Evolutionary conservation across 2,797 vertebrate genomes (phyloP).

Genomic region (Synaphobranchus kaupii): DNA sequence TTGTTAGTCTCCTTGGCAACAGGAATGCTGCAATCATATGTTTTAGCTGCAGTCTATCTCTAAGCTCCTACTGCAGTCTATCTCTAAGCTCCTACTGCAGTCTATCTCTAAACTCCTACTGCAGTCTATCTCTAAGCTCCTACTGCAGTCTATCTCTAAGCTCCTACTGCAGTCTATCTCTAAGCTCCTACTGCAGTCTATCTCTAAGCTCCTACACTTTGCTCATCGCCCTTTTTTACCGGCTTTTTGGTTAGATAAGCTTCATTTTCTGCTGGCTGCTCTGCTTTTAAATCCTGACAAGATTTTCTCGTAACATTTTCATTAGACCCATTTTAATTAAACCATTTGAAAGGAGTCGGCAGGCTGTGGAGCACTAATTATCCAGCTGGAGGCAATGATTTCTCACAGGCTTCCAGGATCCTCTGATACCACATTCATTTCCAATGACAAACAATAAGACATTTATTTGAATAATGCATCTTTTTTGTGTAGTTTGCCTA

Average conservation of each 20-base stretch:
- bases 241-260: not conserved
- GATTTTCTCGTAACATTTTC: conserved; percentile 7
- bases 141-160: no score
- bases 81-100: not conserved
- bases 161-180: no score
- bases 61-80: not conserved
- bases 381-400: not conserved
- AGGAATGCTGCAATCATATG: conserved; percentile 4
- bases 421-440: not conserved
- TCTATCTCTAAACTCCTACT: not conserved
- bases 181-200: not conserved
- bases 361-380: conserved; percentile 5
- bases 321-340: conserved; percentile 10
- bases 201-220: not conserved
- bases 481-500: not conserved
- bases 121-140: not conserved
- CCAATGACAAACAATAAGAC: not conserved
- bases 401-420: not conserved
- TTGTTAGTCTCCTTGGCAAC: conserved; percentile 6
- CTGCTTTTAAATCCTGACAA: not conserved
- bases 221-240: not conserved
- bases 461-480: not conserved
- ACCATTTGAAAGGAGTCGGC: not conserved
- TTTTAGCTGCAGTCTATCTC: not conserved
- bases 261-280: not conserved